phyloP scores from a whole-genome alignment of 2,797 vertebrate genomes.

The Brotula barbata region DNA sequence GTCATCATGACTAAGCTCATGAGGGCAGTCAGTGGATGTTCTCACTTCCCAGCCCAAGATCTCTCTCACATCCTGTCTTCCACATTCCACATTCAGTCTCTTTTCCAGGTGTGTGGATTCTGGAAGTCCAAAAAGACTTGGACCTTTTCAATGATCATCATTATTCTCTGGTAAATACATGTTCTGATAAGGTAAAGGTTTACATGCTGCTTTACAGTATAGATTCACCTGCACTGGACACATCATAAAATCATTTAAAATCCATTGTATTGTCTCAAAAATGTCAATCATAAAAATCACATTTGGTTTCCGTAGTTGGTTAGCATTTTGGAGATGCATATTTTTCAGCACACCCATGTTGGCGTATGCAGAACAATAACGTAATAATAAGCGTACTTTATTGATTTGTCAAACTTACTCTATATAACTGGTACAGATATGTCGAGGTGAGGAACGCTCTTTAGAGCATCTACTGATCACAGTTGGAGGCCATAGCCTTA shows the following conservation, averaged over 20 bases:
- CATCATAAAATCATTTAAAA: too few relatives aligned
- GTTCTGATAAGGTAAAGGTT: too few relatives aligned
- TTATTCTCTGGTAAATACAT: too few relatives aligned
- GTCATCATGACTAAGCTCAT: conserved; percentile 25
- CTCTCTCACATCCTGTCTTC: conserved; percentile 29
- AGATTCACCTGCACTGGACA: too few relatives aligned
- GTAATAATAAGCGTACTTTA: too few relatives aligned
- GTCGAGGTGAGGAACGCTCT: background rate
- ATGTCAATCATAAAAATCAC: too few relatives aligned
- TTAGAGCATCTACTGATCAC: background rate
- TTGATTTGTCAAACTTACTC: background rate
- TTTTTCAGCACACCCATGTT: too few relatives aligned
- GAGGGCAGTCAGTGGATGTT: conserved; percentile 21
- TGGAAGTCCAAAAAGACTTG: conserved; percentile 4
- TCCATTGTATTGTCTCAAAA: too few relatives aligned
- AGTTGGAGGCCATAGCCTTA: background rate
- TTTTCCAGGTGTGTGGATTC: conserved; percentile 17
- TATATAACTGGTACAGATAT: background rate
- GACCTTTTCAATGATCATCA: background rate
- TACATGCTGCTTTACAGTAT: too few relatives aligned
- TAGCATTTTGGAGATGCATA: too few relatives aligned
- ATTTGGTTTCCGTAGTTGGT: too few relatives aligned
- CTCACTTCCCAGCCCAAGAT: conserved; percentile 19
- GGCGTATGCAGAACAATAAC: too few relatives aligned
- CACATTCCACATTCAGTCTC: conserved; percentile 15